Evolutionary conservation across 2,797 vertebrate species (phyloP).

Genomic region (Muscicapa comitata): DNA sequence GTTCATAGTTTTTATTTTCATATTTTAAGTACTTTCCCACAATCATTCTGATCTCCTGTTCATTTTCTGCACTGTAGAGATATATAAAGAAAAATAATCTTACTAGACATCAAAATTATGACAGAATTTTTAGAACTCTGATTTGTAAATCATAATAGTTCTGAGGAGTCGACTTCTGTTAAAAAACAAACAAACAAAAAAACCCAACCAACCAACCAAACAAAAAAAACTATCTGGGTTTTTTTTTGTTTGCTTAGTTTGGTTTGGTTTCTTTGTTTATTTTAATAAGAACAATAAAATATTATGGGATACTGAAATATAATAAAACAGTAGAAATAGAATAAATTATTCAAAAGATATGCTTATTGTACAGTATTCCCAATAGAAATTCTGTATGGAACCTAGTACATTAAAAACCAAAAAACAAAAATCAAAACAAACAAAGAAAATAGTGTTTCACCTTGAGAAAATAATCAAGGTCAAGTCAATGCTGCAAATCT

Average conservation of each 20-base stretch:
- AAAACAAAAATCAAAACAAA: too few relatives aligned
- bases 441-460: background rate
- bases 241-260: background rate
- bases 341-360: background rate
- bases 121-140: background rate
- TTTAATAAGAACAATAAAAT: background rate
- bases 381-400: background rate
- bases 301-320: background rate
- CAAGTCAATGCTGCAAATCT: background rate
- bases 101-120: background rate
- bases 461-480: background rate
- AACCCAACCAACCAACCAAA: too few relatives aligned
- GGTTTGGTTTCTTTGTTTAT: background rate
- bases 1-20: background rate
- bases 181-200: background rate
- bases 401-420: background rate
- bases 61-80: background rate
- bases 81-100: background rate
- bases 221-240: background rate
- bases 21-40: background rate
- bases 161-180: accelerated
- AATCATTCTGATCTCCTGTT: background rate
- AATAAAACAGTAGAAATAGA: background rate
- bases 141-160: background rate
- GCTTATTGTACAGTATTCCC: background rate